A percentile compares a stretch with the other conserved stretches of the same genome.
phyloP scores from a whole-genome alignment of 2,113 vertebrate species.

The Mus pahari region DNA sequence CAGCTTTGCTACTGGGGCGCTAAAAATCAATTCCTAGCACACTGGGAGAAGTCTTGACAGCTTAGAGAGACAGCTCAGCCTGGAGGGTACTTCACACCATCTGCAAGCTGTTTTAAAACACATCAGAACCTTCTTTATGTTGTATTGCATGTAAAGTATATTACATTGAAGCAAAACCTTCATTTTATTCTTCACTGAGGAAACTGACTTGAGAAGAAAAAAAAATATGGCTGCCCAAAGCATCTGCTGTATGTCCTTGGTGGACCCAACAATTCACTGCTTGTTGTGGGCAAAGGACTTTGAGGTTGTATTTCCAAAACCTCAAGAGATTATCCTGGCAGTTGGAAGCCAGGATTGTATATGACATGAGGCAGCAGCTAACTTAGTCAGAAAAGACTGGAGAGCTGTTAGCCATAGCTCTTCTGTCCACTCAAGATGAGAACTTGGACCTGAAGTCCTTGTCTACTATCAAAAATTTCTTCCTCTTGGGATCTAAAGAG shows the following conservation, averaged over 20 bases:
- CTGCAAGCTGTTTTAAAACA: neutral
- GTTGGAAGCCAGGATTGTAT: neutral
- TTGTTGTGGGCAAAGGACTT: neutral
- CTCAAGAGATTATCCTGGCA: neutral
- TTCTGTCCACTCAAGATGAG: neutral
- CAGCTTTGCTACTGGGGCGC: neutral
- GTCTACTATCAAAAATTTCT: neutral
- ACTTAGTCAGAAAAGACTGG: neutral
- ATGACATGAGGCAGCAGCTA: neutral
- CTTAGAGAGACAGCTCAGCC: neutral
- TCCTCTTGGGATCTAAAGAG: neutral
- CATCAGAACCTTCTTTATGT: neutral
- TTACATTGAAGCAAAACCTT: neutral
- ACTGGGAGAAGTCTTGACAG: neutral
- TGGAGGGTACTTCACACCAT: neutral
- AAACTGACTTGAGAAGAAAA: neutral
- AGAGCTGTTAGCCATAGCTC: neutral
- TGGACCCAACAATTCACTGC: no score
- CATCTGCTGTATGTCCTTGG: no score
- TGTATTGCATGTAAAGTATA: neutral
- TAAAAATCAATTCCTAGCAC: neutral
- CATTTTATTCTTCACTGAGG: neutral
- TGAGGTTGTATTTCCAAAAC: neutral
- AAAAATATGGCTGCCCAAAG: neutral
- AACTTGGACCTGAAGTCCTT: neutral